Evolutionary conservation across 2,113 vertebrate genomes (phyloP).

Genomic region (Erinaceus europaeus): DNA sequence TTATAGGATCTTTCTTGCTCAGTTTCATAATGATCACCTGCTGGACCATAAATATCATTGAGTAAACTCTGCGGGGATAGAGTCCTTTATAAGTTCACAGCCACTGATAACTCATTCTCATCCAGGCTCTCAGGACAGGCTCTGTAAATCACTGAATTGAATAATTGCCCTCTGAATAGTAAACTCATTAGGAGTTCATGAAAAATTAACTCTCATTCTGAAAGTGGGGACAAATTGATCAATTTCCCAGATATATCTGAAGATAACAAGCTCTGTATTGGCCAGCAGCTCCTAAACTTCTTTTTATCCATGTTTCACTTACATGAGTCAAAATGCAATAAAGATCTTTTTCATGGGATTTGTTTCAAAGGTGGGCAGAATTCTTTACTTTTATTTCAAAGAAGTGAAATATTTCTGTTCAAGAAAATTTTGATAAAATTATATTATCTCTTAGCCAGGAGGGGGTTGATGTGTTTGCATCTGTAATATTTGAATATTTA

Average conservation of each 20-base stretch:
- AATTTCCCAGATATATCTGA: not conserved
- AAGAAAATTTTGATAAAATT: not conserved
- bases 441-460: not conserved
- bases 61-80: not conserved
- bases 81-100: constrained; percentile 27
- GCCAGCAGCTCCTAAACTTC: not conserved
- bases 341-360: not conserved
- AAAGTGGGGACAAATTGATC: not conserved
- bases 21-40: not conserved
- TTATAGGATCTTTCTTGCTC: not conserved
- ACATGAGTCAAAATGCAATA: not conserved
- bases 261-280: not conserved
- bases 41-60: constrained; percentile 19
- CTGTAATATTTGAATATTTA: no score
- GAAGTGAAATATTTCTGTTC: not conserved
- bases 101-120: not conserved
- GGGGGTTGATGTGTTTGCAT: no score
- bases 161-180: constrained; percentile 12
- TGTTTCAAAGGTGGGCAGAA: not conserved
- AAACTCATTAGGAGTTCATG: constrained; percentile 26
- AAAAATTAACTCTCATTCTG: constrained; percentile 38
- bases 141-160: constrained; percentile 35
- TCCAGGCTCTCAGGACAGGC: not conserved
- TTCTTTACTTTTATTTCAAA: not conserved
- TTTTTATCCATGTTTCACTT: not conserved